Conservation (phyloP, 2,797 vertebrate species). For the Sebastes vulpes region DNA sequence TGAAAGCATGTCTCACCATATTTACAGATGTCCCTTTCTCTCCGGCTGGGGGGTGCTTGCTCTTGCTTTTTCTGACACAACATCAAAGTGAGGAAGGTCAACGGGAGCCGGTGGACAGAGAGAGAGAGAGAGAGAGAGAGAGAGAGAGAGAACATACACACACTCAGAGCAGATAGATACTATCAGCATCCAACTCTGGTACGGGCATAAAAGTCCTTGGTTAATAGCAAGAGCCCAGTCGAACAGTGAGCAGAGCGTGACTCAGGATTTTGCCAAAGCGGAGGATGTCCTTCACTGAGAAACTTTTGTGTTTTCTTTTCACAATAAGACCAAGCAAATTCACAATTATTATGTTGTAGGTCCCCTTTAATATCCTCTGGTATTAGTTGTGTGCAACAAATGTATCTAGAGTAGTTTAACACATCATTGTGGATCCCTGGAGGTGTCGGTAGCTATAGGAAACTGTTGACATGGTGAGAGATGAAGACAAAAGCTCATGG, state of each 20-base stretch:
- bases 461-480: constrained; percentile 70
- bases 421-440: constrained; percentile 18
- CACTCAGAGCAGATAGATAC: constrained; percentile 58
- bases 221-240: constrained; percentile 57
- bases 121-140: constrained; percentile 31
- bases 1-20: constrained; percentile 77
- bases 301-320: constrained; percentile 3
- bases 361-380: neutral
- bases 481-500: constrained; percentile 34
- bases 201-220: constrained; percentile 66
- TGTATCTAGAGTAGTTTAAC: neutral
- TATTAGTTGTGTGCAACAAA: constrained; percentile 13
- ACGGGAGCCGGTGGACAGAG: constrained; percentile 60
- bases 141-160: constrained; percentile 30
- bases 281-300: constrained; percentile 47
- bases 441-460: constrained; percentile 64
- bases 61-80: constrained; percentile 85
- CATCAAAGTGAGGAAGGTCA: constrained; percentile 68
- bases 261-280: constrained; percentile 41
- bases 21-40: constrained; percentile 84
- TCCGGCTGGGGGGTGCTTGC: constrained; percentile 83
- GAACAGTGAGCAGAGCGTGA: constrained; percentile 50
- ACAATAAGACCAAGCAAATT: constrained; percentile 15
- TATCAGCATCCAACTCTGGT: constrained; percentile 56
- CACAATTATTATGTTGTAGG: neutral